These are phyloP conservation scores for Delia radicum DNA, from an alignment of 1,140 invertebrate species.

Conservation along the genomic window DNA sequence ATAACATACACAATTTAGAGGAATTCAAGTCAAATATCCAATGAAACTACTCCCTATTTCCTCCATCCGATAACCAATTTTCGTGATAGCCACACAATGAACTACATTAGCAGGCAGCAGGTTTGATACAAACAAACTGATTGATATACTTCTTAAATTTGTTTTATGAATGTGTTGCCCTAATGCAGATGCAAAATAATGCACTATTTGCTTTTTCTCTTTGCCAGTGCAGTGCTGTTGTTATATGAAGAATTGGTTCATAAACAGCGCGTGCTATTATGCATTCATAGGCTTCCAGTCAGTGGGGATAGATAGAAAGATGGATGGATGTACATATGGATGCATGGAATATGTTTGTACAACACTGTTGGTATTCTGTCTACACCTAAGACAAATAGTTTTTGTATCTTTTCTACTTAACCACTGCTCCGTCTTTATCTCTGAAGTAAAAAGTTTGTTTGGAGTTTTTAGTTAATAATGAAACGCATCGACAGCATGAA, in stretches of 20 bases:
- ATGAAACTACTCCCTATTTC: too few species aligned
- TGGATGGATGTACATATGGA: not conserved
- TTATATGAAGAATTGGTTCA: not conserved
- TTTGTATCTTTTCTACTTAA: not conserved
- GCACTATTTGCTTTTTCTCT: not conserved
- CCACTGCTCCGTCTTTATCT: not conserved
- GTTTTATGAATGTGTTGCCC: too few species aligned
- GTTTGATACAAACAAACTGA: too few species aligned
- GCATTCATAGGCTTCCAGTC: not conserved
- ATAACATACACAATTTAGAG: too few species aligned
- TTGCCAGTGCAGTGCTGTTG: too few species aligned
- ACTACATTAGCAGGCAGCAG: too few species aligned
- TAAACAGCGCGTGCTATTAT: not conserved
- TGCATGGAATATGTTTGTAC: not conserved
- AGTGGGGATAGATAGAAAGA: not conserved
- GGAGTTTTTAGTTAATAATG: not conserved
- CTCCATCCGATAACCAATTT: too few species aligned
- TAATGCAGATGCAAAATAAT: too few species aligned
- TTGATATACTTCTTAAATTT: too few species aligned
- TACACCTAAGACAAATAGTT: not conserved
- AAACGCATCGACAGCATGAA: not conserved
- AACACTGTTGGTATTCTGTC: not conserved
- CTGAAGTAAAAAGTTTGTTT: not conserved
- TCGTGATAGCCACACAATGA: too few species aligned
- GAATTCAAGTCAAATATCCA: too few species aligned